phyloP scores from a whole-genome alignment of 2,113 vertebrate genomes.

The Anguilla rostrata region DNA sequence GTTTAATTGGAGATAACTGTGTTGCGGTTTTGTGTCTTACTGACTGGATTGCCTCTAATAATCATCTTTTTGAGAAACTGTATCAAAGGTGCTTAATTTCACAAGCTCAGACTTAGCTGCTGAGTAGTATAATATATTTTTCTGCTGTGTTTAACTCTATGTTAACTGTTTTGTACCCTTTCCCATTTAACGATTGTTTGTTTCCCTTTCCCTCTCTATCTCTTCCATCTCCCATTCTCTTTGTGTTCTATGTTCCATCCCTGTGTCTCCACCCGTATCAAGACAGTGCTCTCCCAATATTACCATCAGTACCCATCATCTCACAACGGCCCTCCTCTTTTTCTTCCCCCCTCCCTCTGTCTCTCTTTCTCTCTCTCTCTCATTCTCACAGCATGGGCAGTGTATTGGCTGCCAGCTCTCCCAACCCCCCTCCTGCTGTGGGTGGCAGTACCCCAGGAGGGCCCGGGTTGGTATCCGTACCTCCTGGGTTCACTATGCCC shows the following conservation, averaged over 20 bases:
- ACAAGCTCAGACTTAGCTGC: too few species aligned
- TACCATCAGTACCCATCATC: background rate
- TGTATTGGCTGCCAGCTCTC: constrained; percentile 75
- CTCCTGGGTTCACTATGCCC: constrained; percentile 75
- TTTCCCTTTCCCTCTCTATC: background rate
- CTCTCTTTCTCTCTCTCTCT: background rate
- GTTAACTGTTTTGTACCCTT: background rate
- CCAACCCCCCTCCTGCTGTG: constrained; percentile 56
- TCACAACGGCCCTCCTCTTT: background rate
- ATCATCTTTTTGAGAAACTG: too few species aligned
- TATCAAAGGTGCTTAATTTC: too few species aligned
- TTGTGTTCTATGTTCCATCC: background rate
- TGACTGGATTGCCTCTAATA: too few species aligned
- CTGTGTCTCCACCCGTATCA: background rate
- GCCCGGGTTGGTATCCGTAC: constrained; percentile 61
- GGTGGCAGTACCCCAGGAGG: constrained; percentile 31
- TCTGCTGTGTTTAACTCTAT: background rate
- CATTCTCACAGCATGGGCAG: constrained; percentile 69
- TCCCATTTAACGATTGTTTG: background rate
- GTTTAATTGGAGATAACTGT: too few species aligned
- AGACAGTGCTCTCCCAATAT: background rate
- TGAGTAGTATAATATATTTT: background rate
- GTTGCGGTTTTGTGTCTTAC: too few species aligned
- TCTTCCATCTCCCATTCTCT: background rate
- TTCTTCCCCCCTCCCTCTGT: background rate